Evolutionary conservation across 2,113 vertebrate species (phyloP).

Genomic region (Apaloderma vittatum): DNA sequence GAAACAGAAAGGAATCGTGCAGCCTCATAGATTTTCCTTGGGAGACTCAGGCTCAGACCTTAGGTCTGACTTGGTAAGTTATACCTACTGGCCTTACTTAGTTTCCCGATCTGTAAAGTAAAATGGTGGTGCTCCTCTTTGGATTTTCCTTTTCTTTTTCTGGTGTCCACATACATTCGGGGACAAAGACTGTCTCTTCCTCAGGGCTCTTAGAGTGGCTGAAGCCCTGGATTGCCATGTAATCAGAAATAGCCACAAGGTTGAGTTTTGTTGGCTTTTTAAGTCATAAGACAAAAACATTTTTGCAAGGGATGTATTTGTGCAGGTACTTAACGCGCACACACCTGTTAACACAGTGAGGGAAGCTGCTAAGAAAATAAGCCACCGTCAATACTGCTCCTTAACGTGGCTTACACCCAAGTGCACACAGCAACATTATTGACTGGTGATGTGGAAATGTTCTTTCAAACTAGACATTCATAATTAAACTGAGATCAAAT

Average conservation of each 20-base stretch:
- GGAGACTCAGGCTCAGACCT: background rate
- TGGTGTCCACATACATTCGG: background rate
- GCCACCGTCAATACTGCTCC: background rate
- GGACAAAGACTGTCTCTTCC: background rate
- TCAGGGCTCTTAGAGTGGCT: background rate
- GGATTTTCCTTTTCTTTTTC: background rate
- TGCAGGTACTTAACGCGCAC: background rate
- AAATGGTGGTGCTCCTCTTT: background rate
- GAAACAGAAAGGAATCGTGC: background rate
- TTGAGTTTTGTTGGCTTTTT: background rate
- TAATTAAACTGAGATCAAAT: slow-evolving; percentile 81
- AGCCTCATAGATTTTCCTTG: background rate
- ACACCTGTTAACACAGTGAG: background rate
- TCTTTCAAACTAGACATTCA: slow-evolving; percentile 72
- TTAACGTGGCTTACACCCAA: background rate
- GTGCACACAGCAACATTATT: background rate
- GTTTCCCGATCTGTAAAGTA: background rate
- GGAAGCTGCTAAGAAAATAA: slow-evolving; percentile 28
- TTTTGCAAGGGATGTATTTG: background rate
- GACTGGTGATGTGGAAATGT: slow-evolving; percentile 73
- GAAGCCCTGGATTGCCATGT: background rate
- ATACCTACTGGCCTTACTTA: background rate
- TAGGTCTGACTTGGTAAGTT: background rate
- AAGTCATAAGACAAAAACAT: background rate
- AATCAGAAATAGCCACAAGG: background rate